Evolutionary conservation across 2,797 vertebrate genomes (phyloP), one percentile per base, ranked within the genome.

Genomic region (Hydrocynus forskahlii): DNA sequence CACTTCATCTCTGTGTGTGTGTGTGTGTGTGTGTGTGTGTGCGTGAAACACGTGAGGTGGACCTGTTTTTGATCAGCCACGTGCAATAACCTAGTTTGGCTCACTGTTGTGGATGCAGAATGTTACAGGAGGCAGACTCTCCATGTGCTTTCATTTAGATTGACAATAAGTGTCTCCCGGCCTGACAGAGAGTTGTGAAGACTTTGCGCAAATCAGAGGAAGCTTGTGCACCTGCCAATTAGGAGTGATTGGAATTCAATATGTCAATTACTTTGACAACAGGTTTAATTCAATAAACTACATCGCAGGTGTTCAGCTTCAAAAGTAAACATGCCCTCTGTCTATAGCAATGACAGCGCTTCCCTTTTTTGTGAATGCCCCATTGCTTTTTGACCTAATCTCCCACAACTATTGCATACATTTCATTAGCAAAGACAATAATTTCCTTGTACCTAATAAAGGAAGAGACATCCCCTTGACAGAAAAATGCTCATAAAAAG

Each of bases 201-300:
- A 80, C 74, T 82, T 86, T 73, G 82, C 87, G 88, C 86, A 80
- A 54, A 48, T 81, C 48, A 50, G 70, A 66, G 85, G 85, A 87
- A 80, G 83, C 57, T 57, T 13, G 63, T 69, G 67, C 76, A 83
- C 79, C 71, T 83, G 74, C 75, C 83, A 85, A 57, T 82, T 79
- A 85, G 64, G 52, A 71, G 21, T 43, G 54, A 82, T 67, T 75
- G 74, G 29, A 16, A 40, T 75, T 70, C 57, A 69, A 62, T 14
- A 25, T 9, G 72, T 45, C 64, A 52, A 23, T 25, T 79, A 72
- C 52, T 66, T 62, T 73, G 78, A 78, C 66, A 35, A 48, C 71
- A 76, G 79, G 78, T 75, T 76, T 79, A 76, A 83, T 79, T 79
- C 55, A 59, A 71, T 76, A 8, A 52, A 12, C 75, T 76, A 69